These are phyloP conservation scores for Drosophila chauvacae DNA, from an alignment of 1,140 invertebrate genomes.

Conservation along the genomic window DNA sequence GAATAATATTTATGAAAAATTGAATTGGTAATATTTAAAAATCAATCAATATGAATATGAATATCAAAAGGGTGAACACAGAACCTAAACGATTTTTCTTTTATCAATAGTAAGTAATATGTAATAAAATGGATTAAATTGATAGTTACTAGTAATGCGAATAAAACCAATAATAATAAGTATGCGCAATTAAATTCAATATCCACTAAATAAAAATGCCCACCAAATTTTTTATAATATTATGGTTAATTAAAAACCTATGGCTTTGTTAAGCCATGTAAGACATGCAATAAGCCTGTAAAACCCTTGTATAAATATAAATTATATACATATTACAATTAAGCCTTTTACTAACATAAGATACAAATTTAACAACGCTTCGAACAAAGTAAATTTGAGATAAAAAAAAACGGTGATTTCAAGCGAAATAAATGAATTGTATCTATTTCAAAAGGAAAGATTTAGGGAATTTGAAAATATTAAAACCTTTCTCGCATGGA, in stretches of 20 bases:
- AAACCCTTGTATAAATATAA: background rate
- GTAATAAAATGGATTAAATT: background rate
- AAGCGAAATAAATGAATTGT: too few relatives aligned
- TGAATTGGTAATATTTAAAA: background rate
- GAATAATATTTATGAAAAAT: background rate
- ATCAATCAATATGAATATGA: background rate
- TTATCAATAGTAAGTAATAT: background rate
- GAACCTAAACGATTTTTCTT: background rate
- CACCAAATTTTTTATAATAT: slow-evolving; percentile 35
- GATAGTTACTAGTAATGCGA: background rate
- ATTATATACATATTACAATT: background rate
- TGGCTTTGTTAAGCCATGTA: background rate
- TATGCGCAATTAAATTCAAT: slow-evolving; percentile 6
- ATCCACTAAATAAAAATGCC: slow-evolving; percentile 29
- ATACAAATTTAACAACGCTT: too few relatives aligned
- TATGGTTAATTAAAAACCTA: slow-evolving; percentile 9
- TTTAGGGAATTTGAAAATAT: too few relatives aligned
- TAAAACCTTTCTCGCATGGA: too few relatives aligned
- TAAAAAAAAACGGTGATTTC: too few relatives aligned
- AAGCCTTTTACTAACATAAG: too few relatives aligned
- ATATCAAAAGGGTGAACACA: background rate
- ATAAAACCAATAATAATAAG: slow-evolving; percentile 6
- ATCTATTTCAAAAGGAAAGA: too few relatives aligned
- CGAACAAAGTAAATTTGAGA: too few relatives aligned
- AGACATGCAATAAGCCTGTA: slow-evolving; percentile 16